Evolutionary conservation across 1,140 invertebrate genomes (phyloP).

Genomic region (Drosophila hydei): DNA sequence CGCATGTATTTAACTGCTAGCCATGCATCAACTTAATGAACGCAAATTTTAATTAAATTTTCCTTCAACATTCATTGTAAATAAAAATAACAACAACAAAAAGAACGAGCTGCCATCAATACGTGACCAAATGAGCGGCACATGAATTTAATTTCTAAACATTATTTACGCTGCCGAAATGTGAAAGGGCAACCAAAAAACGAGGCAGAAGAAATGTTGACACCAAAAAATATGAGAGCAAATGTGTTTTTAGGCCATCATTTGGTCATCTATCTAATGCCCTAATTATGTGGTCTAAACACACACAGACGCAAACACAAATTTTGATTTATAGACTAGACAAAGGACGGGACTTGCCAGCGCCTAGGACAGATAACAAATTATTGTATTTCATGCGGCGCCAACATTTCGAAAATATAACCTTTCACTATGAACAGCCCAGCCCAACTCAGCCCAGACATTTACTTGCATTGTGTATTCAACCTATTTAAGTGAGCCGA

Average conservation of each 20-base stretch:
- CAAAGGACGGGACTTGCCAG: slow-evolving; percentile 20
- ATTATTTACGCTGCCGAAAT: slow-evolving; percentile 60
- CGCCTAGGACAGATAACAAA: slow-evolving; percentile 60
- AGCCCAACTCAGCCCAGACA: slow-evolving; percentile 1
- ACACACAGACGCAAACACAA: slow-evolving; percentile 38
- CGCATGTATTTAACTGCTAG: neutral
- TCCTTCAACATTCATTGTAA: neutral
- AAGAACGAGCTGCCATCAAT: slow-evolving; percentile 2
- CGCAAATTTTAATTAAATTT: slow-evolving; percentile 40
- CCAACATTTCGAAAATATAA: slow-evolving; percentile 17
- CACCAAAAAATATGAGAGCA: slow-evolving; percentile 34
- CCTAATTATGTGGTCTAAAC: slow-evolving; percentile 64
- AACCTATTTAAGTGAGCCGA: slow-evolving; percentile 2
- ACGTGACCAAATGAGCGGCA: slow-evolving; percentile 9
- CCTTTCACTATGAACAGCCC: slow-evolving; percentile 18
- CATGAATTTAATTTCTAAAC: slow-evolving; percentile 71
- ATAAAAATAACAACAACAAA: neutral
- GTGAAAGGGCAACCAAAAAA: neutral
- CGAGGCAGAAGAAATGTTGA: slow-evolving; percentile 4
- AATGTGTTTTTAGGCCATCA: slow-evolving; percentile 13
- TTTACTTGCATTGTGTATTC: neutral
- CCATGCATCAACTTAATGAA: slow-evolving; percentile 4
- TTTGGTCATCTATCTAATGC: slow-evolving; percentile 44
- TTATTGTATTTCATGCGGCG: slow-evolving; percentile 64
- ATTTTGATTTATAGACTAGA: slow-evolving; percentile 71